Percentiles rank a stretch among this genome's conserved stretches.
Conservation (phyloP, 2,888 invertebrate genomes). For the Vannuccia rotundouncinata region DNA sequence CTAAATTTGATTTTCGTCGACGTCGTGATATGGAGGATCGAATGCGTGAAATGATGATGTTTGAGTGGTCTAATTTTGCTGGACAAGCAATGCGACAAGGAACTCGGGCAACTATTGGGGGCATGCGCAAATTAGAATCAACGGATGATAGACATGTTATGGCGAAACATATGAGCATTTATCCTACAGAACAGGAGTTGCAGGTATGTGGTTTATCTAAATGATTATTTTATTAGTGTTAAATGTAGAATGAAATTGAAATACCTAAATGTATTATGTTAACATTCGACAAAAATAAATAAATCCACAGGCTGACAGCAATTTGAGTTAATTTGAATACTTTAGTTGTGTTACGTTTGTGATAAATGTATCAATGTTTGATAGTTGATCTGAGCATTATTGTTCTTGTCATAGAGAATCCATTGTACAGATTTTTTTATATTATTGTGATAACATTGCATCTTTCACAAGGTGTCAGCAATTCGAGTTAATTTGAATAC, state of each 20-base stretch:
- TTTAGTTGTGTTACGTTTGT: neutral
- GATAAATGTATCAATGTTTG: neutral
- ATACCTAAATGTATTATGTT: too few species aligned
- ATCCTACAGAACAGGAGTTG: slow-evolving; percentile 77
- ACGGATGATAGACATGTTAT: slow-evolving; percentile 90
- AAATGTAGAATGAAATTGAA: too few species aligned
- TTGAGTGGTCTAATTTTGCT: slow-evolving; percentile 34
- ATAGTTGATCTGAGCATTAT: neutral
- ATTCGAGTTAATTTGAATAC: neutral
- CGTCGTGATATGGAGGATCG: slow-evolving; percentile 39
- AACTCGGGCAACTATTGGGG: neutral
- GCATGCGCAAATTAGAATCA: slow-evolving; percentile 72
- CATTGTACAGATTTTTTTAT: too few species aligned
- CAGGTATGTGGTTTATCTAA: slow-evolving; percentile 17
- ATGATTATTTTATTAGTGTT: neutral
- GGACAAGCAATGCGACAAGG: slow-evolving; percentile 1
- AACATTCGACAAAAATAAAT: neutral
- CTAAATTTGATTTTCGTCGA: slow-evolving; percentile 35
- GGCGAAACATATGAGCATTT: slow-evolving; percentile 83
- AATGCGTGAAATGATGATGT: slow-evolving; percentile 36
- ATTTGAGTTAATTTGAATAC: neutral
- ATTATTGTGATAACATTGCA: too few species aligned
- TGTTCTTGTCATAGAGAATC: too few species aligned
- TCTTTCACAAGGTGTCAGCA: neutral
- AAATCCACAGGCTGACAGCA: neutral